Evolutionary conservation across 2,888 invertebrate genomes (phyloP), one percentile per base, ranked within the genome.

Genomic region (Scrobipalpa costella): DNA sequence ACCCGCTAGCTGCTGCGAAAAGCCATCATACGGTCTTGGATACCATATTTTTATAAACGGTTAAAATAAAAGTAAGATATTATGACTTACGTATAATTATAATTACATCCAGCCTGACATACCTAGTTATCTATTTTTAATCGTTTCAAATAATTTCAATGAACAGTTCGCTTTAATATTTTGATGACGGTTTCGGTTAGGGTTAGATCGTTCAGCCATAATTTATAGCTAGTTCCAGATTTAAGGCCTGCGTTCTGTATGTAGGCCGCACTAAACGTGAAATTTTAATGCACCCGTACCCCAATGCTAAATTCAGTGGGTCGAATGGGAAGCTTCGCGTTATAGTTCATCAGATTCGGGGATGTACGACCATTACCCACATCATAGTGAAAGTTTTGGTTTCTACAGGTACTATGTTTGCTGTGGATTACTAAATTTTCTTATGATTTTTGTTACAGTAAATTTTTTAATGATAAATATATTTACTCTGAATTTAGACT

Each of bases 151-250:
- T 33, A 34, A 27, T n/a, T 52, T 9, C 52, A 7, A 15, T 15
- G 13, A 5, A 13, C 5, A 27, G 15, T 55, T 15, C 55, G 15
- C 55, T 15, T 55, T 34, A 55, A 55, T 55, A 55, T 55, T 55
- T 34, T 55, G 55, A 55, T 55, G 55, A 55, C 55, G 55, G 34
- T 27, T 11, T 27, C 34, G 55, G 33, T 55, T 55, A 34, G 34
- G 55, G 55, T 55, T 36, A 27, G 57, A 38, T 27, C n/a, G 17
- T 57, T 36, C 17, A 38, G 38, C 57, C 57, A 57, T 57, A 38
- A 57, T 57, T 57, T 57, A 57, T 57, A 38, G 57, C n/a, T 57
- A 57, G 57, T 57, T 57, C 57, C 57, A 57, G 57, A 55, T 55
- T 55, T 55, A 34, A 27, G 57, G 57, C 19, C 27, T 38, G 21